These are phyloP conservation scores for Nysson spinosus DNA, from an alignment of 2,888 invertebrate genomes.

Conservation along the genomic window DNA sequence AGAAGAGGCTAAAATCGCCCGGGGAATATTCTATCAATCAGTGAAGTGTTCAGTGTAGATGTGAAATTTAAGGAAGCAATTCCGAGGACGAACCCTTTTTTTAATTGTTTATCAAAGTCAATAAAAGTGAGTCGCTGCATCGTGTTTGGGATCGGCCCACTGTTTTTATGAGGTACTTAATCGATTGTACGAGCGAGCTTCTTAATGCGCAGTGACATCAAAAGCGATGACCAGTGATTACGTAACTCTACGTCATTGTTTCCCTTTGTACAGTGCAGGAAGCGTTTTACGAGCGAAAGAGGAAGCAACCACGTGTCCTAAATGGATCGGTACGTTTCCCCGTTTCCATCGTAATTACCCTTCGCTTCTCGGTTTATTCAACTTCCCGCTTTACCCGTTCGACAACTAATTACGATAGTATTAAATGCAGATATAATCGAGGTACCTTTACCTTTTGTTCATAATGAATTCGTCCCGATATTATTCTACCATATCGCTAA, in stretches of 20 bases:
- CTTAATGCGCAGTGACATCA: slow-evolving; percentile 33
- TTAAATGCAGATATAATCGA: too few relatives aligned
- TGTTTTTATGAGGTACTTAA: slow-evolving; percentile 15
- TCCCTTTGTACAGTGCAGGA: slow-evolving; percentile 21
- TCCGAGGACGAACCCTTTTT: too few relatives aligned
- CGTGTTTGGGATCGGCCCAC: not conserved
- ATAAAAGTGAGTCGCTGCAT: slow-evolving; percentile 30
- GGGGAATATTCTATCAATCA: too few relatives aligned
- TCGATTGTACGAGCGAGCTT: slow-evolving; percentile 12
- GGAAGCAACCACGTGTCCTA: slow-evolving; percentile 20
- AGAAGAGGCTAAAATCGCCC: too few relatives aligned
- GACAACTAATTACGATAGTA: too few relatives aligned
- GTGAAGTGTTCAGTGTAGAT: too few relatives aligned
- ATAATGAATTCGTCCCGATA: too few relatives aligned
- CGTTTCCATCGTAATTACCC: not conserved
- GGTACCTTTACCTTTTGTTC: too few relatives aligned
- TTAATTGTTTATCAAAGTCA: too few relatives aligned
- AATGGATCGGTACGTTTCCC: slow-evolving; percentile 47
- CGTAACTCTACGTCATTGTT: slow-evolving; percentile 20
- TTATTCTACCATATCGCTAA: too few relatives aligned
- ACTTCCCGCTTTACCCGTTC: not conserved
- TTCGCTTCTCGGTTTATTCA: not conserved
- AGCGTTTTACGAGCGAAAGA: slow-evolving; percentile 19
- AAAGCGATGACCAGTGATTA: slow-evolving; percentile 55
- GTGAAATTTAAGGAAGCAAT: too few relatives aligned